These are phyloP conservation scores for Onychomys leucogaster DNA, from an alignment of 2,797 vertebrate genomes.

Conservation along the genomic window DNA sequence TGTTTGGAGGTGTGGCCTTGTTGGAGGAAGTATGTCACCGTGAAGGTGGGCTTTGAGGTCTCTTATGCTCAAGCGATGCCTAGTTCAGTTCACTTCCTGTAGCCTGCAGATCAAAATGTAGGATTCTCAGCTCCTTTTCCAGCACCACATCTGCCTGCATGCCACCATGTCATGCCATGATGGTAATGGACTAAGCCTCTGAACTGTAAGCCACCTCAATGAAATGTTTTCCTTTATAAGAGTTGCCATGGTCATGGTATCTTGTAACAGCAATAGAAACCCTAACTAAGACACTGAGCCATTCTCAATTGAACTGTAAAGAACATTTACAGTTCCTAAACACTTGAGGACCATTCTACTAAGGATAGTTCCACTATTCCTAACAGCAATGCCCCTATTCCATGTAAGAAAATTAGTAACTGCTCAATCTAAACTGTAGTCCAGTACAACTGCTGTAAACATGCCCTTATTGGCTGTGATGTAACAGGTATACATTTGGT, in stretches of 20 bases:
- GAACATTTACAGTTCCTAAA: background rate
- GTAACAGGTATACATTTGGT: background rate
- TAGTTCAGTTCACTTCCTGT: background rate
- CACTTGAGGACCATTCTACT: background rate
- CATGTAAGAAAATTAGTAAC: conserved; percentile 31
- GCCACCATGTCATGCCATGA: background rate
- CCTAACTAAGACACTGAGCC: background rate
- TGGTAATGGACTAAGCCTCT: background rate
- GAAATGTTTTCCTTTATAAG: background rate
- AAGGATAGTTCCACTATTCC: background rate
- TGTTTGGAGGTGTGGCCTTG: background rate
- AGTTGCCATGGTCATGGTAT: background rate
- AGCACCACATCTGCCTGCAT: background rate
- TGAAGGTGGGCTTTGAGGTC: background rate
- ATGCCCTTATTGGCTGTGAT: background rate
- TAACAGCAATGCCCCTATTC: background rate
- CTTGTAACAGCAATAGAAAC: background rate
- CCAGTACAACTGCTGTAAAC: background rate
- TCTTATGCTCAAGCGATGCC: background rate
- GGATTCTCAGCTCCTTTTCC: background rate
- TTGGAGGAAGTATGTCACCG: background rate
- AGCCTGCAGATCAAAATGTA: background rate
- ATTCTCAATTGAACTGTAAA: background rate
- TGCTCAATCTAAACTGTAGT: background rate
- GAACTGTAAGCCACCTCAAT: background rate